Evolutionary conservation across 2,797 vertebrate species (phyloP), one percentile per base, ranked within the genome.

Genomic region (Chromis chromis): DNA sequence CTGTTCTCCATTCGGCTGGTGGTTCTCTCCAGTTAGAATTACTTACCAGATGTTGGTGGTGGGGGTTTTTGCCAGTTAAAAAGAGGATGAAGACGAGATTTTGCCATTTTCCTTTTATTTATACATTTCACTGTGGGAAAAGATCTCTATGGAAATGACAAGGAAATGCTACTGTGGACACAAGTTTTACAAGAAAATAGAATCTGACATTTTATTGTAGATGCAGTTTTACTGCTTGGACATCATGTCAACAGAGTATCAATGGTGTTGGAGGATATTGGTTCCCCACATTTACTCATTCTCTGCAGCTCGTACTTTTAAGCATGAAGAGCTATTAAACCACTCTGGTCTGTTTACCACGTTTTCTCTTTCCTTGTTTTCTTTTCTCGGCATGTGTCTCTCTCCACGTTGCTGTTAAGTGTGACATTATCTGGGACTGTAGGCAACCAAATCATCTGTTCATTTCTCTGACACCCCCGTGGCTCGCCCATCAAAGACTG

Each of bases 401-500:
- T 73, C 49, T 74, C 28, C 70, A 55, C 54, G 31, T 24, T 25
- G 56, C 72, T 58, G 40, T 74, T 79, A 66, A 52, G 70, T 76
- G 70, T 85, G 74, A 88, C 67, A 74, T 78, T 84, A 76, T 83
- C 71, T 65, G 59, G 65, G 59, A 80, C 63, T 62, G 68, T 69
- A 65, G 75, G 71, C 73, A 65, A 66, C 54, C 70, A 74, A 73
- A 84, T 85, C n/a, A 28, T 75, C 74, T 81, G 76, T 81, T 87
- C 72, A 42, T 85, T 79, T 79, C 52, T 67, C 66, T 63, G 73
- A 82, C 81, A 79, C 52, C 83, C 83, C 75, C 85, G 65, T 42
- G 40, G 84, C 86, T 89, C 77, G 64, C 67, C 78, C 76, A 84
- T 87, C 77, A 86, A 77, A 81, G 67, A 59, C 59, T 80, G 78